These are phyloP conservation scores for Plotosus lineatus DNA, from an alignment of 2,113 vertebrate genomes.

Conservation along the genomic window DNA sequence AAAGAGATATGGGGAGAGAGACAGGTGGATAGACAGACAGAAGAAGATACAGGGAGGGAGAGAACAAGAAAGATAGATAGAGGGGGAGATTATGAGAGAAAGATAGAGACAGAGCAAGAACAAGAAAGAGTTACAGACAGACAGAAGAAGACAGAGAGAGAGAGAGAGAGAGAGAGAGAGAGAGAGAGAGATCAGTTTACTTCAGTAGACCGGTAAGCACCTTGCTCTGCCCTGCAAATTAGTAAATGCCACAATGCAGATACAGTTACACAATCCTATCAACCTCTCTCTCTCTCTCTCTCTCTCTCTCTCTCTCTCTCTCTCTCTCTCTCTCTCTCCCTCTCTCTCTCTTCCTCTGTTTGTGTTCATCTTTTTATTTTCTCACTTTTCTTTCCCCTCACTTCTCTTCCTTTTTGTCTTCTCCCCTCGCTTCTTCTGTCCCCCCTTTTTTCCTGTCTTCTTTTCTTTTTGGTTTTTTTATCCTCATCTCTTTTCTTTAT, in stretches of 20 bases:
- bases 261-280: conserved; percentile 45
- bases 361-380: neutral
- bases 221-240: too few relatives aligned
- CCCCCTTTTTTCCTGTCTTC: neutral
- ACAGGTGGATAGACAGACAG: too few relatives aligned
- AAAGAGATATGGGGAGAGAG: too few relatives aligned
- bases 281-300: conserved; percentile 52
- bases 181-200: conserved; percentile 41
- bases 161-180: conserved; percentile 17
- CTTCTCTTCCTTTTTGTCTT: neutral
- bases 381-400: neutral
- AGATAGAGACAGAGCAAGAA: too few relatives aligned
- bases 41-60: too few relatives aligned
- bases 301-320: conserved; percentile 40
- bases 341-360: conserved; percentile 32
- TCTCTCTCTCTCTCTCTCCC: conserved; percentile 36
- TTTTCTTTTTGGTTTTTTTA: neutral
- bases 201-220: conserved; percentile 39
- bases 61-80: too few relatives aligned
- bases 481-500: neutral
- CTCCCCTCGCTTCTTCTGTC: neutral
- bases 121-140: conserved; percentile 42
- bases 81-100: too few relatives aligned
- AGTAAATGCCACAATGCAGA: conserved; percentile 49
- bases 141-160: neutral